phyloP scores from a whole-genome alignment of 1,140 invertebrate species.

The Asbolus verrucosus region DNA sequence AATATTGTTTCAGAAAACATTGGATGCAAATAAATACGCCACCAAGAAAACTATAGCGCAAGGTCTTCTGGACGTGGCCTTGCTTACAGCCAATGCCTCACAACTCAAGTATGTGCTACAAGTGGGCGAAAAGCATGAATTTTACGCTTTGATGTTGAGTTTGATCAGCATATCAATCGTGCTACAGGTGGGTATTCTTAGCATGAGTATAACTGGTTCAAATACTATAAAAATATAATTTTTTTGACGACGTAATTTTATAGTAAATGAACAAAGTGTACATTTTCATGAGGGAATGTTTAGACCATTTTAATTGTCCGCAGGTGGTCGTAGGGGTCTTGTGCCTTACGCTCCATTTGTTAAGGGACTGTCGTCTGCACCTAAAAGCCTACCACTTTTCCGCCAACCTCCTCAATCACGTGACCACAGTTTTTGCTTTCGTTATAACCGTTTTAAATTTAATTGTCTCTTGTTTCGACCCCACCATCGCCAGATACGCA shows the following conservation, averaged over 20 bases:
- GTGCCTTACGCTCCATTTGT: conserved; percentile 77
- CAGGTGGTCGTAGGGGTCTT: conserved; percentile 70
- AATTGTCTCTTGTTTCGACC: conserved; percentile 83
- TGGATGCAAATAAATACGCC: conserved; percentile 86
- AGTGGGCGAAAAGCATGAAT: conserved; percentile 84
- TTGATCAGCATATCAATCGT: conserved; percentile 87
- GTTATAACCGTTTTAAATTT: conserved; percentile 82
- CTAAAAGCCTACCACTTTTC: conserved; percentile 75
- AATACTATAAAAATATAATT: too few species aligned
- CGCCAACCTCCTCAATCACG: conserved; percentile 77
- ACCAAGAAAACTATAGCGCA: conserved; percentile 91
- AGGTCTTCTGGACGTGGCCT: conserved; percentile 83
- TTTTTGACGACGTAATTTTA: too few species aligned
- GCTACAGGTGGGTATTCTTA: conserved; percentile 82
- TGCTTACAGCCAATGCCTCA: conserved; percentile 86
- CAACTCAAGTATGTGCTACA: conserved; percentile 90
- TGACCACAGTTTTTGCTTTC: conserved; percentile 78
- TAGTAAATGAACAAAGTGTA: too few species aligned
- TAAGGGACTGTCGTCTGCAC: conserved; percentile 81
- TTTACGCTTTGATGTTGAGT: conserved; percentile 83
- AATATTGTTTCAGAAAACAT: conserved; percentile 67
- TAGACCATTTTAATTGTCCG: conserved; percentile 21
- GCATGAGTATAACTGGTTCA: too few species aligned
- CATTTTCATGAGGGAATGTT: not conserved
- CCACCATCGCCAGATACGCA: conserved; percentile 69